Base-by-base conservation (phyloP, 2,888 invertebrate genomes). In the Polyommatus icarus region DNA sequence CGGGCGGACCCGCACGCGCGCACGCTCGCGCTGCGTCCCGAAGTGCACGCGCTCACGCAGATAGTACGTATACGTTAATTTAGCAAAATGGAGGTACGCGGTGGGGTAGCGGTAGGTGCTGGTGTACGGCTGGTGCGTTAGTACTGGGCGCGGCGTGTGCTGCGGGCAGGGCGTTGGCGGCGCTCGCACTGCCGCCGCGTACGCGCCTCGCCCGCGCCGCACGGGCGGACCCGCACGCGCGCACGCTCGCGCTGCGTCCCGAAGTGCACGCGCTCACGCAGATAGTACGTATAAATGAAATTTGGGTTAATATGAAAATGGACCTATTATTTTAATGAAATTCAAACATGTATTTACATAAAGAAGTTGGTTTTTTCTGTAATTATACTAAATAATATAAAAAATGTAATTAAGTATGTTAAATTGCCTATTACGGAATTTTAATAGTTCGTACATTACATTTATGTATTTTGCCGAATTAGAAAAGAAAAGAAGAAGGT, bases 251-350 rank as follows among this genome's bases (percentile, higher is more conserved):
- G 50, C 91, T 98, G 67, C 95, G 97, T 40, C 95, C 96, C 15
- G 98, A 99, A 94, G 99, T 99, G 82, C 96, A 96, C 82, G 94
- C 98, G 20, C 96, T 99, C 94, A 97, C 97, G 54, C 97, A 97
- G 84, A 96, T 98, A 96, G 97, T 98, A 81, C 93, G 90, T 84
- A 78, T 46, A 12, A n/a, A n/a, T n/a, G n/a, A n/a, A n/a, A n/a
- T n/a, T 54, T 54, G 54, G 46, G 10, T 12, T 46, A 10, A 46
- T 12, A 12, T 46, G 10, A 46, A 46, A 46, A 46, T 12, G 10
- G 46, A 12, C 12, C 3, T 46, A 3, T 46, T 46, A 46, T 46
- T 10, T 46, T 46, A 12, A 46, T 46, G 3, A 46, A 10, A 46
- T 46, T 46, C 3, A 46, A 10, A 10, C 46, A 46, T 10, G 40